Conservation (phyloP, 1,140 invertebrate genomes). For the Drosophila punjabiensis region DNA sequence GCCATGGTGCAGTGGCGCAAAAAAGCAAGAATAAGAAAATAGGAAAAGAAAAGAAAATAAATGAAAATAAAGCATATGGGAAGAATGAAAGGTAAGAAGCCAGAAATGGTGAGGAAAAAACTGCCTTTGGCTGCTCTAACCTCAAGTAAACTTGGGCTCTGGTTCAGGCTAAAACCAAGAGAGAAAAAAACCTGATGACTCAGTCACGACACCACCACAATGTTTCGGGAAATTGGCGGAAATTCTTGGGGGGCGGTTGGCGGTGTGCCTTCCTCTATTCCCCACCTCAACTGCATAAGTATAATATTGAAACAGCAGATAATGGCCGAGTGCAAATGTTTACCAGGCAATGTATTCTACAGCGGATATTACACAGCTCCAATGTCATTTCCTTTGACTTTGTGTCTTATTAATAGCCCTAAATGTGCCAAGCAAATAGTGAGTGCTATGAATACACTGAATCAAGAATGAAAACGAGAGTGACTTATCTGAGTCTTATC, state of each 20-base stretch:
- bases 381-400: constrained; percentile 49
- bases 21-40: constrained; percentile 25
- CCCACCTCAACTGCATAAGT: constrained; percentile 6
- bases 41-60: constrained; percentile 17
- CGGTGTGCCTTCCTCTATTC: constrained; percentile 10
- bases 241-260: constrained; percentile 10
- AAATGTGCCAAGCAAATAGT: constrained; percentile 45
- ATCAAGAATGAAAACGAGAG: constrained; percentile 58
- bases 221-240: constrained; percentile 37
- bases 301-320: constrained; percentile 44
- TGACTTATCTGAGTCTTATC: constrained; percentile 10
- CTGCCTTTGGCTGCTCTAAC: constrained; percentile 56
- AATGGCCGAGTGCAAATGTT: constrained; percentile 49
- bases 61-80: constrained; percentile 20
- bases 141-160: constrained; percentile 59
- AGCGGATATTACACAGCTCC: constrained; percentile 61
- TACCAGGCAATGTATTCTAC: constrained; percentile 37
- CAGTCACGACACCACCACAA: constrained; percentile 60
- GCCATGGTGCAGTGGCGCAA: constrained; percentile 35
- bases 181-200: constrained; percentile 66
- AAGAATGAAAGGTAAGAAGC: constrained; percentile 30
- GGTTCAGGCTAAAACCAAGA: constrained; percentile 42
- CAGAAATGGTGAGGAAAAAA: constrained; percentile 36
- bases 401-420: constrained; percentile 6
- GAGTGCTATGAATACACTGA: constrained; percentile 27